phyloP scores from a whole-genome alignment of 2,888 invertebrate species.

The Pheosia gnoma region DNA sequence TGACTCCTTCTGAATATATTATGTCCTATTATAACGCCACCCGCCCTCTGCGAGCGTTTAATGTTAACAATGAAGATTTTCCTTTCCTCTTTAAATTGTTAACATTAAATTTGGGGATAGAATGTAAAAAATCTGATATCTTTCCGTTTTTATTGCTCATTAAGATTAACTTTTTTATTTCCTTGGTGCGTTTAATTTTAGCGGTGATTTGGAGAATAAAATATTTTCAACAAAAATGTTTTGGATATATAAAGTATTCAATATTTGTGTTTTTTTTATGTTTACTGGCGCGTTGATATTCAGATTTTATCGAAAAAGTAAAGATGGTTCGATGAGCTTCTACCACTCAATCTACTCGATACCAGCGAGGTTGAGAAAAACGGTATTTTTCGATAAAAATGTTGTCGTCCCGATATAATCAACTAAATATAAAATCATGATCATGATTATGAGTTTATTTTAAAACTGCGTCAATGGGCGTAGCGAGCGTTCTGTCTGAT shows the following conservation, averaged over 20 bases:
- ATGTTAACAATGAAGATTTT: conserved; percentile 74
- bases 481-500: conserved; percentile 4
- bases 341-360: conserved; percentile 7
- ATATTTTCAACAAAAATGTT: conserved; percentile 23
- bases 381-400: conserved; percentile 11
- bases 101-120: conserved; percentile 71
- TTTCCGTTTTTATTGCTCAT: conserved; percentile 72
- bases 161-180: conserved; percentile 65
- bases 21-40: conserved; percentile 78
- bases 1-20: conserved; percentile 83
- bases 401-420: conserved; percentile 16
- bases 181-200: conserved; percentile 51
- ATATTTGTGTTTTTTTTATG: conserved; percentile 20
- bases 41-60: conserved; percentile 71
- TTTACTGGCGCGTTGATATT: conserved; percentile 2
- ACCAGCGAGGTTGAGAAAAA: conserved; percentile 9
- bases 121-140: conserved; percentile 73
- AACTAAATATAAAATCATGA: conserved; percentile 6
- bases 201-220: conserved; percentile 42
- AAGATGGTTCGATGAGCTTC: conserved; percentile 11
- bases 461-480: background rate
- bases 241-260: conserved; percentile 5
- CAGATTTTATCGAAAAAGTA: conserved; percentile 19
- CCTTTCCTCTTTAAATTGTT: conserved; percentile 73
- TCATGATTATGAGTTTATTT: background rate